A percentile compares a stretch with the other conserved stretches of the same genome.
Conservation (phyloP, 2,888 invertebrate species). For the Empis stercorea region DNA sequence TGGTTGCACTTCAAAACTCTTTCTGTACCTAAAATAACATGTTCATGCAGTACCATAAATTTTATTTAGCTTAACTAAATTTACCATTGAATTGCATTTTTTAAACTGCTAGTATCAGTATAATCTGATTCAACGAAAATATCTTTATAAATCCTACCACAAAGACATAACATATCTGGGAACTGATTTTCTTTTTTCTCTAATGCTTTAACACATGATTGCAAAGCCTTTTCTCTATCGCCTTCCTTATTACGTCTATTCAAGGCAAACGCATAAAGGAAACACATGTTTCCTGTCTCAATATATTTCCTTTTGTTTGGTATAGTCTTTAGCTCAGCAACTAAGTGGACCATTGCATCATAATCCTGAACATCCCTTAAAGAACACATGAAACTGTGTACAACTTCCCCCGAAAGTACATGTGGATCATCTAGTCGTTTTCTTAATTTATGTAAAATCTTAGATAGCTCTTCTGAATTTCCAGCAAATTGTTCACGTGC, state of each 20-base stretch:
- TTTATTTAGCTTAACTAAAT: conserved; percentile 11
- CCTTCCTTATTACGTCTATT: conserved; percentile 90
- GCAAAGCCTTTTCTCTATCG: conserved; percentile 85
- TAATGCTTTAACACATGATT: conserved; percentile 81
- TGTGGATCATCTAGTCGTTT: conserved; percentile 92
- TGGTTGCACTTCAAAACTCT: conserved; percentile 95
- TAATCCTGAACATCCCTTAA: conserved; percentile 90
- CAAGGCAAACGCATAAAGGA: conserved; percentile 92
- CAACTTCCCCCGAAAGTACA: conserved; percentile 89
- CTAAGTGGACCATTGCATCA: conserved; percentile 92
- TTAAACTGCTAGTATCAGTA: conserved; percentile 72
- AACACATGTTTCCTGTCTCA: conserved; percentile 80
- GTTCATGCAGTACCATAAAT: neutral
- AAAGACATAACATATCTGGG: conserved; percentile 94
- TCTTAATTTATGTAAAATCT: conserved; percentile 77
- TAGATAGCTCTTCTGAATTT: conserved; percentile 53
- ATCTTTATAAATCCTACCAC: conserved; percentile 94
- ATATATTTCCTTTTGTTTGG: conserved; percentile 80
- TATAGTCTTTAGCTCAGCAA: conserved; percentile 82
- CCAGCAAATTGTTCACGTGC: conserved; percentile 79
- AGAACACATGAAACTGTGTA: conserved; percentile 86
- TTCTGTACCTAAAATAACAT: conserved; percentile 49
- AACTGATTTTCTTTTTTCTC: conserved; percentile 89
- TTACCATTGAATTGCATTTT: conserved; percentile 86
- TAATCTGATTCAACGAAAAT: conserved; percentile 95